Evolutionary conservation across 2,113 vertebrate species (phyloP), one percentile per base, ranked within the genome.

Genomic region (Hassar affinis): DNA sequence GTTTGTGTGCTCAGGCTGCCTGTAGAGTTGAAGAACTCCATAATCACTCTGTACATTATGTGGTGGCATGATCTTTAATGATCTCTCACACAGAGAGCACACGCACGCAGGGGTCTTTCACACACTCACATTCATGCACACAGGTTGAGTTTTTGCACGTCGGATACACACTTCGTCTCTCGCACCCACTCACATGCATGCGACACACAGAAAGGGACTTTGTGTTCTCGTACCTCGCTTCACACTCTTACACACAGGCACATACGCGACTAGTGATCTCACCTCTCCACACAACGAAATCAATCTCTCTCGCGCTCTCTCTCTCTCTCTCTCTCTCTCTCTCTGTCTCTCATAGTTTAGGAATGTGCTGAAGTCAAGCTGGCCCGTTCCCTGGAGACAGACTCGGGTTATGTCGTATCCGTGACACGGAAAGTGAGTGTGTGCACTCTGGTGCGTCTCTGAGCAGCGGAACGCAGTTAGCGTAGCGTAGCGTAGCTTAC

Each of bases 391-490:
- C 68, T 27, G 3, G 79, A 57, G 78, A 76, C 82, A 84, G 82
- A 0, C 72, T 79, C 81, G 82, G 74, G 82, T 11, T 87, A 79
- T 83, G 88, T 90, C 82, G 85, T 87, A 85, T 88, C 91, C 88
- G 88, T 91, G 91, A 91, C 88, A 91, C 86, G 87, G 90, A 91
- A 91, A 91, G 87, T 71, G 80, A 54, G 84, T 80, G 82, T 77
- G 86, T 81, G 84, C 83, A 83, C 84, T 87, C 76, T 56, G 52
- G 85, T 78, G 87, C 76, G 74, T 78, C 61, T 87, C 80, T 90
- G 90, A 87, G 85, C 80, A 83, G 85, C 71, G 80, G 82, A 84
- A 80, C 68, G 64, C 78, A 51, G 81, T 79, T 81, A 85, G 77
- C 80, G 80, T 87, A 79, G 77, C 80, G 80, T 87, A 79, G 86